Evolutionary conservation across 2,888 invertebrate species (phyloP).

Genomic region (Nymphalis urticae): DNA sequence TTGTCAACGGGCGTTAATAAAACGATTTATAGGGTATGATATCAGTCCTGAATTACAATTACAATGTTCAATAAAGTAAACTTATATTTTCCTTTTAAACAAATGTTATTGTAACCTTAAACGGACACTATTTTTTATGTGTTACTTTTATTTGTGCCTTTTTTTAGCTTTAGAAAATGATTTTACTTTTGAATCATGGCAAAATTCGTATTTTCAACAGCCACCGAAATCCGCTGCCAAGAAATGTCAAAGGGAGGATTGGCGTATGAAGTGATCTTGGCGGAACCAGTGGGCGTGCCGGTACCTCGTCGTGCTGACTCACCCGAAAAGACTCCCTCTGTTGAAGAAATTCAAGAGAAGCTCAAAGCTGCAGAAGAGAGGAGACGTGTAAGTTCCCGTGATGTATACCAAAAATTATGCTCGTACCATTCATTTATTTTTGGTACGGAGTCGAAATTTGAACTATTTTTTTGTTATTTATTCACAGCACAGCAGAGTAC

Average conservation of each 20-base stretch:
- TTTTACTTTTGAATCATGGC: neutral
- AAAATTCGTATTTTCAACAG: constrained; percentile 65
- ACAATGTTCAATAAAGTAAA: constrained; percentile 13
- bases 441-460: no score
- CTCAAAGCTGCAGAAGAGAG: constrained; percentile 96
- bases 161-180: neutral
- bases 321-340: constrained; percentile 87
- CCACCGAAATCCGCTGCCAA: constrained; percentile 95
- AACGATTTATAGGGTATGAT: constrained; percentile 18
- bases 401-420: neutral
- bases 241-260: constrained; percentile 95
- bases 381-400: constrained; percentile 86
- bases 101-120: no score
- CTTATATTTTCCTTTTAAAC: neutral
- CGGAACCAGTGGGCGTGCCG: constrained; percentile 88
- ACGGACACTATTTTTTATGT: neutral
- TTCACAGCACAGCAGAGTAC: no score
- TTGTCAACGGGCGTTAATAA: constrained; percentile 10
- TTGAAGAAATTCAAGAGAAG: constrained; percentile 95
- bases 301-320: constrained; percentile 86
- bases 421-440: no score
- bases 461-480: no score
- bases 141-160: neutral
- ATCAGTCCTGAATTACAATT: constrained; percentile 7
- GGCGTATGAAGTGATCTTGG: constrained; percentile 95